Evolutionary conservation across 2,797 vertebrate genomes (phyloP).

Genomic region (Scolopax rusticola): DNA sequence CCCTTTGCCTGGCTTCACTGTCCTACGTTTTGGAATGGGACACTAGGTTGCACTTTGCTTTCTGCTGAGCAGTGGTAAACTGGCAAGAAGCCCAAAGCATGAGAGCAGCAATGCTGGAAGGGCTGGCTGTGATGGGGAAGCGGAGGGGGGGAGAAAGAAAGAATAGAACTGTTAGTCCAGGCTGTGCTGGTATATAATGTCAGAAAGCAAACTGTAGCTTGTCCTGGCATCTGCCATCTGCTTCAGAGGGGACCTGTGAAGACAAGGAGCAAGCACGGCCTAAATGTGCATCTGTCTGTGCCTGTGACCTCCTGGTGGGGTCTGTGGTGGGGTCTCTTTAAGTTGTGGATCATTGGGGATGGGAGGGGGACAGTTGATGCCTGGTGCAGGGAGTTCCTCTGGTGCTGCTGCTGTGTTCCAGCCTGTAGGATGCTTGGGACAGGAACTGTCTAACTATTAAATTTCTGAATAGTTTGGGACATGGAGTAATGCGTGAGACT

Average conservation of each 20-base stretch:
- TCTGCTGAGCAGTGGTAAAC: neutral
- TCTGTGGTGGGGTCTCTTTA: neutral
- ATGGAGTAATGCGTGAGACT: fast-evolving
- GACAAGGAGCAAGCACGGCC: neutral
- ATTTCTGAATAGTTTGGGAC: neutral
- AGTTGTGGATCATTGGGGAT: neutral
- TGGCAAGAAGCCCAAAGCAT: neutral
- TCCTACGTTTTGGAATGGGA: neutral
- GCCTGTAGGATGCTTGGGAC: neutral
- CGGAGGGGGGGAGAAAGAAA: neutral
- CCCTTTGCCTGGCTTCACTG: neutral
- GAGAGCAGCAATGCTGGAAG: neutral
- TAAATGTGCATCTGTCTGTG: neutral
- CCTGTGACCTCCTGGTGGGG: neutral
- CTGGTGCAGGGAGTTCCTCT: neutral
- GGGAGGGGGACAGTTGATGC: neutral
- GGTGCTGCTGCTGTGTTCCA: neutral
- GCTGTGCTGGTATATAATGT: neutral
- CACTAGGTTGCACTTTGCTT: neutral
- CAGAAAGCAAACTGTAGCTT: neutral
- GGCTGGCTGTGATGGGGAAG: neutral
- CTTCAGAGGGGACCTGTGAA: neutral
- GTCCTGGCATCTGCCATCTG: neutral
- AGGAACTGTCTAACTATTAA: neutral
- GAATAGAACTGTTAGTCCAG: neutral